phyloP scores from a whole-genome alignment of 2,888 invertebrate genomes.

The Pammene fasciana region DNA sequence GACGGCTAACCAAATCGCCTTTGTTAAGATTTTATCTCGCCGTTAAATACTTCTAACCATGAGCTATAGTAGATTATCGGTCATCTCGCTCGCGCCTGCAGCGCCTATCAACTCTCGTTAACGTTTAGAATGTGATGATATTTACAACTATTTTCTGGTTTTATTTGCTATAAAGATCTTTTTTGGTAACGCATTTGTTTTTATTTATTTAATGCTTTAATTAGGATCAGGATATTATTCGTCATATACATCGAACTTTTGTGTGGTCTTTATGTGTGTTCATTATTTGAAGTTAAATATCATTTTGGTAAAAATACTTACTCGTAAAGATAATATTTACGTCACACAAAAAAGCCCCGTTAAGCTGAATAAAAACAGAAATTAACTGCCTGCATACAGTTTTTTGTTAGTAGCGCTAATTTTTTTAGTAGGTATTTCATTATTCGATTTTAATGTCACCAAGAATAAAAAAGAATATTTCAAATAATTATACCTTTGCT shows the following conservation, averaged over 20 bases:
- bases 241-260: not conserved
- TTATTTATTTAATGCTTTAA: not conserved
- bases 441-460: no score
- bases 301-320: not conserved
- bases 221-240: not conserved
- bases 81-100: conserved; percentile 72
- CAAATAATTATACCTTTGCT: no score
- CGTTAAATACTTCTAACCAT: conserved; percentile 82
- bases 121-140: conserved; percentile 65
- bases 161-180: conserved; percentile 9
- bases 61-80: conserved; percentile 67
- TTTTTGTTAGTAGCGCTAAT: not conserved
- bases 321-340: not conserved
- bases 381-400: not conserved
- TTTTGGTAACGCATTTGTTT: conserved; percentile 2
- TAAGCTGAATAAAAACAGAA: no score
- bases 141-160: conserved; percentile 39
- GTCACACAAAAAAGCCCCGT: no score
- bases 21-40: conserved; percentile 82
- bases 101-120: conserved; percentile 73
- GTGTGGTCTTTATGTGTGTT: conserved; percentile 2
- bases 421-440: no score
- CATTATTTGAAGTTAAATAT: not conserved
- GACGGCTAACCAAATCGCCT: conserved; percentile 82
- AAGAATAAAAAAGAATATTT: no score